Conservation (phyloP, 2,113 vertebrate genomes). For the Pelodiscus sinensis region DNA sequence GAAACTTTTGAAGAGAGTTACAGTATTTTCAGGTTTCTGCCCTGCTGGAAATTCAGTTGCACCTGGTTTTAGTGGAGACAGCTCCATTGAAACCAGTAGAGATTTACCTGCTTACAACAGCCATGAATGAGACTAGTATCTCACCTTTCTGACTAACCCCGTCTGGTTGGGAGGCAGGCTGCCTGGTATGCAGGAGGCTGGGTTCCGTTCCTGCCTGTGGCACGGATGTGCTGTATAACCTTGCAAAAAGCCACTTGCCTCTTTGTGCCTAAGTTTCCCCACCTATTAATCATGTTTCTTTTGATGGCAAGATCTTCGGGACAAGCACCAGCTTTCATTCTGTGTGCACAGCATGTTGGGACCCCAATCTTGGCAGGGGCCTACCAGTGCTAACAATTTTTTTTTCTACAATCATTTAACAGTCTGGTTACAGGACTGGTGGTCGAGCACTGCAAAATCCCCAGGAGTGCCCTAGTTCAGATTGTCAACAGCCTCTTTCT, state of each 20-base stretch:
- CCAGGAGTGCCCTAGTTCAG: neutral
- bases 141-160: neutral
- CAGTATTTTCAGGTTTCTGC: neutral
- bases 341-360: neutral
- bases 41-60: neutral
- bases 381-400: neutral
- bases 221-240: neutral
- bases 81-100: neutral
- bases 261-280: neutral
- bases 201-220: neutral
- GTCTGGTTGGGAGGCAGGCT: neutral
- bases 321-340: neutral
- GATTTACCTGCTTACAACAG: neutral
- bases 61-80: neutral
- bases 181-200: neutral
- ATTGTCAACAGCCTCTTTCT: neutral
- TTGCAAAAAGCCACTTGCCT: rapidly evolving
- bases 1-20: neutral
- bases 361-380: neutral
- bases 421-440: neutral
- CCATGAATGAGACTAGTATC: neutral
- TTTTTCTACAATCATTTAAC: neutral
- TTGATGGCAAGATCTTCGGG: neutral
- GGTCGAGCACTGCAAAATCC: neutral
- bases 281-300: neutral